Evolutionary conservation across 2,113 vertebrate species (phyloP).

Genomic region (Dasyurus viverrinus): DNA sequence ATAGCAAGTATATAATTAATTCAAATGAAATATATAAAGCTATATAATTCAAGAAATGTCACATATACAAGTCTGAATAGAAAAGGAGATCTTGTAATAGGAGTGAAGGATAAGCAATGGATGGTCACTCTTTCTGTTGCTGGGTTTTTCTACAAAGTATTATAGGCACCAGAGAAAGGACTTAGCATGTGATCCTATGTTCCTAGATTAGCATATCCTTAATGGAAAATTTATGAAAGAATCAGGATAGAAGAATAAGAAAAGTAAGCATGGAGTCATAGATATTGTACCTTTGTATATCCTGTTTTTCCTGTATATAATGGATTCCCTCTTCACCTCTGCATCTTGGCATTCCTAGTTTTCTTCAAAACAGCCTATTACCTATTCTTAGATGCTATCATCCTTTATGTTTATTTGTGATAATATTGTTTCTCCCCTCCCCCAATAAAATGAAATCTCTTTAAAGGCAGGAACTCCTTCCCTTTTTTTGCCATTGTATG

Average conservation of each 20-base stretch:
- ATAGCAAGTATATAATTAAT: neutral
- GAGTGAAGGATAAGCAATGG: neutral
- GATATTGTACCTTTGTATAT: neutral
- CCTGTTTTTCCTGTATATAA: neutral
- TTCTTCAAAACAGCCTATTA: neutral
- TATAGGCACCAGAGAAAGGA: neutral
- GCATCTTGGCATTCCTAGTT: neutral
- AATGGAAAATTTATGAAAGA: neutral
- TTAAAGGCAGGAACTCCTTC: too few species aligned
- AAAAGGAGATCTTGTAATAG: neutral
- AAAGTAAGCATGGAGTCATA: neutral
- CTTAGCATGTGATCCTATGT: neutral
- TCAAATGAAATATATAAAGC: neutral
- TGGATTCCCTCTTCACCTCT: neutral
- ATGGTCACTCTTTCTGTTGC: neutral
- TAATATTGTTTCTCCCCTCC: neutral
- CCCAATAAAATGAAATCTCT: neutral
- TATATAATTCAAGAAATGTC: neutral
- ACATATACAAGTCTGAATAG: neutral
- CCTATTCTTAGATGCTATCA: neutral
- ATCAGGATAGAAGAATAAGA: neutral
- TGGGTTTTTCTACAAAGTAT: neutral
- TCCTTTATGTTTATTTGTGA: neutral
- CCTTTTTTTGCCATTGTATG: too few species aligned
- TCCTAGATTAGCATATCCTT: neutral